Evolutionary conservation across 2,888 invertebrate species (phyloP).

Genomic region (Parnassius mnemosyne): DNA sequence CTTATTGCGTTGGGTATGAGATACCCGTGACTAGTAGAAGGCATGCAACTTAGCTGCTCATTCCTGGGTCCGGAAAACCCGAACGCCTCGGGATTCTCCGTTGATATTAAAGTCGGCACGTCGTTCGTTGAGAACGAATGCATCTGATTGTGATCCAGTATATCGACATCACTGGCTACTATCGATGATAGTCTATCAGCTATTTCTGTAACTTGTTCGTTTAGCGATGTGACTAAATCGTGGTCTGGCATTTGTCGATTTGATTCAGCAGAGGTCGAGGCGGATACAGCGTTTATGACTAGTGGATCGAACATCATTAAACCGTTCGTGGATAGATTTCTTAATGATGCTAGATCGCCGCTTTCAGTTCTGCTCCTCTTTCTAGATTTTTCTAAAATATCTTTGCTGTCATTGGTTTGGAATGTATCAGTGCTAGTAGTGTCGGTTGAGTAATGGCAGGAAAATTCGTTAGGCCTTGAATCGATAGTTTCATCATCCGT

Average conservation of each 20-base stretch:
- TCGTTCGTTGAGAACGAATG: slow-evolving; percentile 74
- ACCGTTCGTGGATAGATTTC: slow-evolving; percentile 72
- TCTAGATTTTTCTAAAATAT: slow-evolving; percentile 45
- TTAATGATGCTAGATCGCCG: slow-evolving; percentile 59
- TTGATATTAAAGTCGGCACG: slow-evolving; percentile 61
- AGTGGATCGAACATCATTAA: slow-evolving; percentile 76
- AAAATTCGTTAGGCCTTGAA: slow-evolving; percentile 35
- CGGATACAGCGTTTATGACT: slow-evolving; percentile 63
- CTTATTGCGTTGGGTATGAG: slow-evolving; percentile 82
- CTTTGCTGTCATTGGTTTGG: slow-evolving; percentile 51
- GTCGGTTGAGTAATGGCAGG: slow-evolving; percentile 42
- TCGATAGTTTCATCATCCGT: slow-evolving; percentile 37
- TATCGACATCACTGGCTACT: slow-evolving; percentile 58
- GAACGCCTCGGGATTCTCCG: slow-evolving; percentile 51
- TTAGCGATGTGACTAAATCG: slow-evolving; percentile 70
- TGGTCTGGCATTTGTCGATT: slow-evolving; percentile 67
- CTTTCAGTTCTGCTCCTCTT: slow-evolving; percentile 64
- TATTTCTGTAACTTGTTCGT: slow-evolving; percentile 76
- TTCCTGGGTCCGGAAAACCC: slow-evolving; percentile 56
- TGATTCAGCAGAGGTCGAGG: slow-evolving; percentile 51
- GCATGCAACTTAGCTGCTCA: slow-evolving; percentile 73
- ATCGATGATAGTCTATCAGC: slow-evolving; percentile 72
- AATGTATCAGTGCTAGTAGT: slow-evolving; percentile 58
- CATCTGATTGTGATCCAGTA: slow-evolving; percentile 56
- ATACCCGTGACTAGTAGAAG: slow-evolving; percentile 83